A percentile compares a stretch with the other conserved stretches of the same genome.
phyloP scores from a whole-genome alignment of 1,140 invertebrate genomes.

The Uloborus diversus region DNA sequence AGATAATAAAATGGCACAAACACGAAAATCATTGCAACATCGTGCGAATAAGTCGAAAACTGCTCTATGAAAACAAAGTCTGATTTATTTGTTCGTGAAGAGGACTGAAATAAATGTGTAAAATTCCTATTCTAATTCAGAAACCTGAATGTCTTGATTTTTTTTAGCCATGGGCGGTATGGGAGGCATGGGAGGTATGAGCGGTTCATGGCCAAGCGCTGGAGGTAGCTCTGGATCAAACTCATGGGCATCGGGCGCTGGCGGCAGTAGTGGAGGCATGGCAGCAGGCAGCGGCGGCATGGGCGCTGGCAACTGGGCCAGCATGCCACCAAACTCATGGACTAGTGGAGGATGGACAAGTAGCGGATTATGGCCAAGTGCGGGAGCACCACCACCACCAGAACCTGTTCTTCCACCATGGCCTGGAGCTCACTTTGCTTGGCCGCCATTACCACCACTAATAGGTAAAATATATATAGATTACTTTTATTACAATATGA shows the following conservation, averaged over 20 bases:
- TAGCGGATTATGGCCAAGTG: slow-evolving; percentile 46
- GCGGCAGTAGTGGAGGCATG: slow-evolving; percentile 55
- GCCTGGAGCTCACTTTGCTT: slow-evolving; percentile 24
- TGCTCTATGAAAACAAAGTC: too few relatives aligned
- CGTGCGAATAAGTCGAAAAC: too few relatives aligned
- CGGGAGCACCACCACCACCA: slow-evolving; percentile 61
- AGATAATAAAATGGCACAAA: too few relatives aligned
- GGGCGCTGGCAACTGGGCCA: too few relatives aligned
- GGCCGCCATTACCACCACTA: slow-evolving; percentile 17
- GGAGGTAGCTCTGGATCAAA: slow-evolving; percentile 1
- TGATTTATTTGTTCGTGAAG: too few relatives aligned
- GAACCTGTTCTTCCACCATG: slow-evolving; percentile 33
- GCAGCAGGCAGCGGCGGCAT: slow-evolving; percentile 29
- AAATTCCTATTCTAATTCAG: too few relatives aligned
- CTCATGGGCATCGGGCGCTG: slow-evolving; percentile 17
- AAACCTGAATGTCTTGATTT: too few relatives aligned
- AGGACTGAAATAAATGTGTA: too few relatives aligned
- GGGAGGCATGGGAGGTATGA: background rate
- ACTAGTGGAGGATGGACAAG: slow-evolving; percentile 34
- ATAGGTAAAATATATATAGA: too few relatives aligned
- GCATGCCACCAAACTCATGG: slow-evolving; percentile 32
- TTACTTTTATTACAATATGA: background rate
- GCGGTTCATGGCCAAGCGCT: slow-evolving; percentile 7
- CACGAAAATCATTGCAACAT: too few relatives aligned
- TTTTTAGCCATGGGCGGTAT: slow-evolving; percentile 18